Base-by-base conservation (phyloP, 1,140 invertebrate genomes). In the Lutraria rhynchaena region DNA sequence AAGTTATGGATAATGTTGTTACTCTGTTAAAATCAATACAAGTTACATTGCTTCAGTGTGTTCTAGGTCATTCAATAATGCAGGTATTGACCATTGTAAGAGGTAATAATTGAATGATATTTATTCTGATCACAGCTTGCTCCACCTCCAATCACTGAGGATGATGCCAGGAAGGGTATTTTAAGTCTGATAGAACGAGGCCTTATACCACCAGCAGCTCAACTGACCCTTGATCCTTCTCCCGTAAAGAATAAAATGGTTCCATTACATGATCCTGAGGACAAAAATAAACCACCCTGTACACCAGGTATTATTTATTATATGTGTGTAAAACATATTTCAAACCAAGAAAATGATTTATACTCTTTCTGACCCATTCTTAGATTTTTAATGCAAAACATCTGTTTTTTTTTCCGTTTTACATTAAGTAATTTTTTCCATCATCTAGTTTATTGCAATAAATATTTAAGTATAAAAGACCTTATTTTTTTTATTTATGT, bases 181-280 rank as follows among this genome's bases (percentile, higher is more conserved):
- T 81, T 92, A 13, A 92, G 90, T 85, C 74, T 93, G 41, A 83
- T 93, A 17, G 89, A 93, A 80, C 82, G 92, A 73, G 91, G 91
- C 27, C 82, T 93, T 19, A 92, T 93, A 35, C 92, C 92, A 19
- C 90, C 89, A 19, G 88, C 89, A 29, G 90, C 91, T 27, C 87
- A 92, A 67, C 76, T 93, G 51, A 91, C 90, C 31, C 87, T 93
- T 78, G 91, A 93, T 55, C 92, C 91, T 27, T 91, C 91, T 46
- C 92, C 92, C 37, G 89, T 92, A 19, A 83, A 83, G 65, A 87
- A 90, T 44, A 90, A 82, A 76, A 53, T 84, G 9, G 85, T 85
- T 5, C 84, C 78, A 9, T 82, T 91, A n/a, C 88, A 91, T 83
- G 81, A 89, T 61, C 84, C 88, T 24, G 80, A 86, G 31, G 86